Base-by-base conservation (phyloP, 2,888 invertebrate species). In the Nomada ruficornis region DNA sequence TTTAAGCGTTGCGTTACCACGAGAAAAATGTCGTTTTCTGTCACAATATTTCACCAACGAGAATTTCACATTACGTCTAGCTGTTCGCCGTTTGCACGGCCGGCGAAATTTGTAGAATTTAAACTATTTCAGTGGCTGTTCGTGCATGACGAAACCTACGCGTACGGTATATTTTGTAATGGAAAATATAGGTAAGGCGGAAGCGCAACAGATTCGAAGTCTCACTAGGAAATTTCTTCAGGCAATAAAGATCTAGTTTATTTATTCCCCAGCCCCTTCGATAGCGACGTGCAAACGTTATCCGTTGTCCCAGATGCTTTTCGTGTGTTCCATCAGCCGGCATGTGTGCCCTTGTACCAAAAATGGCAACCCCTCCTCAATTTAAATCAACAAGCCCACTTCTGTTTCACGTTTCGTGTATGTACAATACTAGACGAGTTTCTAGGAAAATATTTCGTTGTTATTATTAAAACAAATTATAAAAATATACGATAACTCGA, bases 231-330 rank as follows among this genome's bases (percentile, higher is more conserved):
- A 70, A 64, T 68, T 72, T 75, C 54, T 42, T 52, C 59, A 15
- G 52, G 72, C 62, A 71, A 71, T 65, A 76, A 82, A 69, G 55
- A 26, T 47, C 62, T 64, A 52, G 84, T 86, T 90, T 89, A 84
- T 90, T 88, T 88, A 70, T 77, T 74, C 68, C 55, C 68, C n/a
- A 52, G 23, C 64, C 77, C 80, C 80, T 75, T 55, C 59, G 74
- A 82, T 84, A 82, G 54, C 50, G 13, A 47, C 29, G 23, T 20
- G 67, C 55, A 55, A 68, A 73, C 55, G 68, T 72, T 55, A 70
- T 15, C 60, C 75, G 72, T 75, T 72, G 62, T 68, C 36, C 63
- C 81, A 63, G 67, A 62, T 70, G 83, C 68, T 79, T 62, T 36
- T 65, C 75, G 57, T 50, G 60, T 15, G 11, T 20, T 55, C 26